Evolutionary conservation across 2,797 vertebrate genomes (phyloP).

Genomic region (Darevskia mixta): DNA sequence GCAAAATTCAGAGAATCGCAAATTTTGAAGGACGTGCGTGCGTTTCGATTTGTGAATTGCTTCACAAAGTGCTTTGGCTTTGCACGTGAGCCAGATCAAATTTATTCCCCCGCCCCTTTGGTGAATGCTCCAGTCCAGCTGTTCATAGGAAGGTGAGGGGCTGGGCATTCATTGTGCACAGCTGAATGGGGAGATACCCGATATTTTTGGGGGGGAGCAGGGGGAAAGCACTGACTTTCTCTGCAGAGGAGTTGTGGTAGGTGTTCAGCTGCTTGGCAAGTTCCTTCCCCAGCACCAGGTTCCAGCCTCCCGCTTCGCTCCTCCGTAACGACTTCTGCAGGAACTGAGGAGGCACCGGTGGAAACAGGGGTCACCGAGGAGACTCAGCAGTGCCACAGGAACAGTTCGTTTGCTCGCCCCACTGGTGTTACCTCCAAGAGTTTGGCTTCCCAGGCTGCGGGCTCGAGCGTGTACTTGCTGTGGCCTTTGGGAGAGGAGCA

Average conservation of each 20-base stretch:
- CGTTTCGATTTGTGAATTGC: too few species aligned
- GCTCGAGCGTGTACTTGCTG: slow-evolving; percentile 1
- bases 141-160: not conserved
- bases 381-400: not conserved
- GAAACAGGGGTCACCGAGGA: not conserved
- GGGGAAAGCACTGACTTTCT: slow-evolving; percentile 2
- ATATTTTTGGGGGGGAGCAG: too few species aligned
- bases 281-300: not conserved
- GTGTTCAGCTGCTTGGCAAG: not conserved
- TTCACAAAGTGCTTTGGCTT: too few species aligned
- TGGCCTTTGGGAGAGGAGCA: not conserved
- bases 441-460: not conserved
- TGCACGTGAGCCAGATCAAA: too few species aligned
- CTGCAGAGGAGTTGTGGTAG: not conserved
- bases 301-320: not conserved
- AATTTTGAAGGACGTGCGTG: too few species aligned
- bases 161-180: too few species aligned
- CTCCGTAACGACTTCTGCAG: slow-evolving; percentile 11
- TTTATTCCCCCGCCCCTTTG: too few species aligned
- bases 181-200: not conserved
- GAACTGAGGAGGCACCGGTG: slow-evolving; percentile 12
- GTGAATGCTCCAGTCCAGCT: not conserved
- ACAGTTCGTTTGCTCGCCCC: not conserved
- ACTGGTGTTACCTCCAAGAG: slow-evolving; percentile 21
- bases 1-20: too few species aligned